These are phyloP conservation scores for Meta bourneti DNA, from an alignment of 2,888 invertebrate species.

Conservation along the genomic window DNA sequence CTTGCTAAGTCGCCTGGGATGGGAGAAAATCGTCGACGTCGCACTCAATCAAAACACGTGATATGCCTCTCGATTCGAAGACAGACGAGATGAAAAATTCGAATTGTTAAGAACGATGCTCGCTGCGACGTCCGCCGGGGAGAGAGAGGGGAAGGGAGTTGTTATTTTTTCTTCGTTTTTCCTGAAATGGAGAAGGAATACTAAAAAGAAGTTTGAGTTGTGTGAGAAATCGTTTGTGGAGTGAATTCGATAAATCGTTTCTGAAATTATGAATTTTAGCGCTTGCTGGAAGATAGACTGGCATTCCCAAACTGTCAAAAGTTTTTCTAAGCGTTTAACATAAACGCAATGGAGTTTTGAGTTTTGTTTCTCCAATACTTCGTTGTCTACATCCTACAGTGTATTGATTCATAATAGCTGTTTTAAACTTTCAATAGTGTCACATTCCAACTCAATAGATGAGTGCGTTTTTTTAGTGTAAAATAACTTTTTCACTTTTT, in stretches of 20 bases:
- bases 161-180: background rate
- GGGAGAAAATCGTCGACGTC: background rate
- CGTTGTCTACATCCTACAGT: too few species aligned
- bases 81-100: conserved; percentile 1
- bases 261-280: background rate
- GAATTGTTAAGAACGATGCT: background rate
- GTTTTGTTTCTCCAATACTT: too few species aligned
- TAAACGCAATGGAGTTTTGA: too few species aligned
- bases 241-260: background rate
- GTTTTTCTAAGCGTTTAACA: background rate
- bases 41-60: conserved; percentile 33
- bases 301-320: background rate
- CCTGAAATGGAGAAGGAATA: background rate
- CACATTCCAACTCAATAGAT: too few species aligned
- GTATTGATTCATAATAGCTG: too few species aligned
- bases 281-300: background rate
- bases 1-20: background rate
- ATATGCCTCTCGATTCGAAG: background rate
- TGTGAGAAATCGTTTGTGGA: background rate
- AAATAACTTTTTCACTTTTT: too few species aligned
- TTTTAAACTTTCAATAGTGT: too few species aligned
- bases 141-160: too few species aligned
- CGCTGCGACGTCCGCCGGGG: background rate
- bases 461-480: too few species aligned
- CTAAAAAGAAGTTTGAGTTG: background rate